Base-by-base conservation (phyloP, 2,113 vertebrate genomes). In the Chionomys nivalis region DNA sequence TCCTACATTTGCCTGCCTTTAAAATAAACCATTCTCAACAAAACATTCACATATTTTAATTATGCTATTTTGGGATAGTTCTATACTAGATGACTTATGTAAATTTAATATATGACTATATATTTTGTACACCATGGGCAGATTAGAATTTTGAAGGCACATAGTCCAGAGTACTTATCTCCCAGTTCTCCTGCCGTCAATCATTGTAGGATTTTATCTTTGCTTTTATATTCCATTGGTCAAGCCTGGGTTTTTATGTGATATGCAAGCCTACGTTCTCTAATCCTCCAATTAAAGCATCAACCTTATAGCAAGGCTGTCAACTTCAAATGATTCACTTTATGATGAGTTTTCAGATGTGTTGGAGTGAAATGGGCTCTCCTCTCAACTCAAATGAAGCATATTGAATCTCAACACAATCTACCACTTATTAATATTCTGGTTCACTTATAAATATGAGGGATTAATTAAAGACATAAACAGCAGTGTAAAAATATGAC, bases 261-360 rank as follows among this genome's bases (percentile, higher is more conserved):
- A 94, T 81, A 5, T 6, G 36, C 36, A 83, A 88, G 78, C 21
- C 14, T 93, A 11, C 6, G 42, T 36, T 90, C 26, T 92, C 49
- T 81, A 81, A 90, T 90, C 28, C 10, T 90, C 24, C 81, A 96
- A 97, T 94, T 91, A 96, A 96, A 95, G 93, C 6, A 93, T 61
- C 75, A 89, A 5, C 52, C 23, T 11, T 66, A 87, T 9, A 78
- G 49, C 39, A 44, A 92, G 47, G 28, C 75, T 63, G 93, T 90
- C 72, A 77, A 16, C 89, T 96, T 95, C 90, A 33, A 98, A 72
- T 61, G 86, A 28, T 58, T 63, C 5, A 85, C 24, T 95, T 92
- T 52, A 92, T 42, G 55, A 63, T 72, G 77, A 52, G 9, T 70
- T 97, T 96, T 87, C n/a, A 92, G 65, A 79, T 52, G 0, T 65